These are phyloP conservation scores for Paracentrotus lividus DNA, from an alignment of 53 echinoderm and acorn worm genomes.

Conservation along the genomic window DNA sequence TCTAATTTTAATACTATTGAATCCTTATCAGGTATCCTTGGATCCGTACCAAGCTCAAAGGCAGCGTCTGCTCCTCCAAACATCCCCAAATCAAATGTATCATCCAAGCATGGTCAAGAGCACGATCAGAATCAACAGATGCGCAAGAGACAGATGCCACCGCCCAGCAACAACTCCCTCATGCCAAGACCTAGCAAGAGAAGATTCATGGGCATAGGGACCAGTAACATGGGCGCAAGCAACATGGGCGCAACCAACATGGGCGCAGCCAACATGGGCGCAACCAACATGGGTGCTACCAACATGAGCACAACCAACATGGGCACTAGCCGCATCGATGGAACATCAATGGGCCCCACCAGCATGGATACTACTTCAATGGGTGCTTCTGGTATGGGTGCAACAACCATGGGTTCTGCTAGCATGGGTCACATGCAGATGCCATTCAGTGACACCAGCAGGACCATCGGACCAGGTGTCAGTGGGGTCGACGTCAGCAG, in stretches of 20 bases:
- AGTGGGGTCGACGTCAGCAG: not conserved
- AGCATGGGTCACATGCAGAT: constrained; percentile 35
- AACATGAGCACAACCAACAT: no score
- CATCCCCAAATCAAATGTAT: not conserved
- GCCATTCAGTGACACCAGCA: not conserved
- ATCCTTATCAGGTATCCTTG: constrained; percentile 82
- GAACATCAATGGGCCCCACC: no score
- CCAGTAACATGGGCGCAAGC: not conserved
- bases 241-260: not conserved
- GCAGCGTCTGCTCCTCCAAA: constrained; percentile 67
- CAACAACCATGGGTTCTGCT: no score
- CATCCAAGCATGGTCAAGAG: not conserved
- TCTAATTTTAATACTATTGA: not conserved
- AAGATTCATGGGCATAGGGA: constrained; percentile 54
- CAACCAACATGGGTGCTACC: no score
- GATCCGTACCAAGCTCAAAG: constrained; percentile 82
- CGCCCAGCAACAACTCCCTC: not conserved
- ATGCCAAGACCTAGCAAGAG: constrained; percentile 36
- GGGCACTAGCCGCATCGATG: no score
- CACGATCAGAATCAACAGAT: constrained; percentile 33
- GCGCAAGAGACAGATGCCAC: not conserved
- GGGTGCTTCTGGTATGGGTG: no score
- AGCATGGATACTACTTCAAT: no score
- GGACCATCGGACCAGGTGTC: not conserved
- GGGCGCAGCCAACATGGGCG: not conserved